Evolutionary conservation across 2,888 invertebrate genomes (phyloP), one percentile per base, ranked within the genome.

Genomic region (Melipona bicolor): DNA sequence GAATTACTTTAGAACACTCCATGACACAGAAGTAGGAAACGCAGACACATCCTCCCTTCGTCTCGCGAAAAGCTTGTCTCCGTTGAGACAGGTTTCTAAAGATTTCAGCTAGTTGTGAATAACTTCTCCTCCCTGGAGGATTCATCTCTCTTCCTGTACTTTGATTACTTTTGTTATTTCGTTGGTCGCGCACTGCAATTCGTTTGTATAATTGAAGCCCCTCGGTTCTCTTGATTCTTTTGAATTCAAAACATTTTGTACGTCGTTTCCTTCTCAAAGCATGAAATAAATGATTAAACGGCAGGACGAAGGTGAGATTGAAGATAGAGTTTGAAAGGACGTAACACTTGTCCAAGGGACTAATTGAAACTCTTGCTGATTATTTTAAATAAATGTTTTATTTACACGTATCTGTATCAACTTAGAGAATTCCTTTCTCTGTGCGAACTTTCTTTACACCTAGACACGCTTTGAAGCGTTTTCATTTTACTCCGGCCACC

Each of bases 311-410:
- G 70, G 43, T 69, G 24, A 49, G 24, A 49, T 43, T 24, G 17
- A 27, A 32, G 15, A 17, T 21, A 6, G 43, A 43, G 43, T 43
- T 43, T 3, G 49, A 43, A 13, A 9, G n/a, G 15, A 1, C 15
- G 6, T 32, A 43, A 1, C 19, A n/a, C n/a, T 61, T 6, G 43
- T 52, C 9, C 9, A 6, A 36, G 54, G 61, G 36, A 61, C 27
- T 21, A 62, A 77, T 68, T 13, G 43, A 24, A 62, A 54, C 0
- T 4, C 4, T 0, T 19, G 11, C 15, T 21, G 43, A 17, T 52
- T 76, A 83, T 64, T 83, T 75, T 11, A 72, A 82, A 81, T 76
- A 72, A 76, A 77, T 72, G 43, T 81, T 74, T 83, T 81, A 83
- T 83, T 81, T 68, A 68, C 76, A 64, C 52, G 32, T 65, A 32